Evolutionary conservation across 2,888 invertebrate species (phyloP).

Genomic region (Ferrisia virgata): DNA sequence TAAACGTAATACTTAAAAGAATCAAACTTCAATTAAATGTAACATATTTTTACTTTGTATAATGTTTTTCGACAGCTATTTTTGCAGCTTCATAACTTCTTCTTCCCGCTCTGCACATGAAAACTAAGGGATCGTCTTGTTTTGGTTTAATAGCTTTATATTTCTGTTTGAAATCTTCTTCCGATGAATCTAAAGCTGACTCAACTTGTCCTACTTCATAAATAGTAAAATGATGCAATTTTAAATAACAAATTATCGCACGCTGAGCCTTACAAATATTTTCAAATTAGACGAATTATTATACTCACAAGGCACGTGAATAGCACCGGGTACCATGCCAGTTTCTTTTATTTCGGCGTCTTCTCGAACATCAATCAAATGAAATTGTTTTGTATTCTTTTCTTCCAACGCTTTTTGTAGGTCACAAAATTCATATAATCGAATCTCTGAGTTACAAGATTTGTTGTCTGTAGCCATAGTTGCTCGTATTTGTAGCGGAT

Average conservation of each 20-base stretch:
- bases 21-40: background rate
- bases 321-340: background rate
- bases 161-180: background rate
- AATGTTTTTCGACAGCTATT: background rate
- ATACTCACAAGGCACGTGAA: background rate
- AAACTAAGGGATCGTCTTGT: background rate
- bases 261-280: background rate
- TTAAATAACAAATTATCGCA: background rate
- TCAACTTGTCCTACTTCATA: background rate
- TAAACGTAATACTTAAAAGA: background rate
- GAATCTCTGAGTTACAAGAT: background rate
- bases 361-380: background rate
- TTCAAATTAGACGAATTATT: background rate
- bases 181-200: background rate
- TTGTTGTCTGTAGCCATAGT: background rate
- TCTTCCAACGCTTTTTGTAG: background rate
- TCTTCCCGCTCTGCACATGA: background rate
- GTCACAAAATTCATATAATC: background rate
- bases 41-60: background rate
- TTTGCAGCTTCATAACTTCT: background rate
- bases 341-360: background rate
- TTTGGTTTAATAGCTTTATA: background rate
- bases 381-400: background rate
- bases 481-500: background rate
- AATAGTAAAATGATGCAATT: background rate